phyloP scores from a whole-genome alignment of 2,113 vertebrate genomes.

The Prinia subflava region DNA sequence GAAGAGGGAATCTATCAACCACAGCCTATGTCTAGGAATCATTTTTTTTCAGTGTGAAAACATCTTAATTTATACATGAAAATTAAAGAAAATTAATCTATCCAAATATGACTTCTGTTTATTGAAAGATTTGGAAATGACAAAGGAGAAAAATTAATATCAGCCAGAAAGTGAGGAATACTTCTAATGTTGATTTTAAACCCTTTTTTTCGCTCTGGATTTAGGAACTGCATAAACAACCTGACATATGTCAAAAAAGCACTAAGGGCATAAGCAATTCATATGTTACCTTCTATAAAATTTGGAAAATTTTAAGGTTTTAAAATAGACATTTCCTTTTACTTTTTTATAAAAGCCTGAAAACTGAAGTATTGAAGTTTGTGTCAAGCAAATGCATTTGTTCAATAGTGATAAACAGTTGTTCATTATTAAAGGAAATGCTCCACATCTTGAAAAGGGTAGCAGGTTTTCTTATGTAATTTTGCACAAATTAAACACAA shows the following conservation, averaged over 20 bases:
- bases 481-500: not conserved
- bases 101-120: not conserved
- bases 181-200: not conserved
- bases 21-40: not conserved
- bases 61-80: not conserved
- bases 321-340: not conserved
- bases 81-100: not conserved
- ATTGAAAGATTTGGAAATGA: not conserved
- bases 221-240: not conserved
- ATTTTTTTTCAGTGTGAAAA: not conserved
- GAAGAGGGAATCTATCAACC: not conserved
- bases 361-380: not conserved
- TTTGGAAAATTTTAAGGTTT: not conserved
- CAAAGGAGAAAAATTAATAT: not conserved
- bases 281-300: not conserved
- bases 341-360: not conserved
- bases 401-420: not conserved
- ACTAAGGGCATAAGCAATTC: not conserved
- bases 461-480: not conserved
- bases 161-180: not conserved
- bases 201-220: not conserved
- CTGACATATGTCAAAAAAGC: not conserved
- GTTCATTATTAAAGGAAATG: not conserved
- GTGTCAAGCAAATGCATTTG: not conserved
- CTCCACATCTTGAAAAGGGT: fast-evolving